Evolutionary conservation across 2,888 invertebrate genomes (phyloP), one percentile per base, ranked within the genome.

Genomic region (Ormyrus nitidulus): DNA sequence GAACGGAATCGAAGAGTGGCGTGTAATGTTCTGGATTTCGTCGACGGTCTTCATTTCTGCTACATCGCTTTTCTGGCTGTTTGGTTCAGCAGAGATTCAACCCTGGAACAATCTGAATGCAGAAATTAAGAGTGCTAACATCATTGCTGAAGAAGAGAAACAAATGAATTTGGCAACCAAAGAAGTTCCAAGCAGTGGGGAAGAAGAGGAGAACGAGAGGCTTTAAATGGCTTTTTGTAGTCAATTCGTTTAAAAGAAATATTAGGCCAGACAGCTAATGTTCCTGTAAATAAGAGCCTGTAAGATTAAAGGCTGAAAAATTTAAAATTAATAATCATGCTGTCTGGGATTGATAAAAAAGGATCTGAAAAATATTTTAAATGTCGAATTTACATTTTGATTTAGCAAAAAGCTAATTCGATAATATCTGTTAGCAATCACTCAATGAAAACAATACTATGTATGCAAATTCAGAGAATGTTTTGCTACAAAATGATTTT

Each of bases 1-100:
- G 95, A 95, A 95, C 83, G 94, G 95, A n/a, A 92, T 96, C 74
- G 91, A 93, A 44, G 94, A 95, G 88, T 96, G 96, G 96, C 93
- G 95, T 70, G 92, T 93, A 49, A 93, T 95, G 71, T 96, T 96
- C 87, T 92, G 94, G 85, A 94, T 95, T 51, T 95, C 95, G 0
- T 94, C 95, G 0, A 91, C 92, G 0, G 92, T 94, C 0, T 96
- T 96, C 86, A 93, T 94, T 13, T 92, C 94, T 2, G 93, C 94
- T 0, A 95, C 95, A 0, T 68, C 95, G 4, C 91, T 95, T 79
- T 96, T 95, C 89, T 93, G 94, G 86, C 77, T 95, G 2, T 94
- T 95, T 82, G 96, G 96, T 6, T 94, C 94, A 0, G 95, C 93
- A 0, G 93, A 94, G 75, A 93, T 94, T 13, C 96, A 96, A 86